A percentile compares a stretch with the other conserved stretches of the same genome.
phyloP scores from a whole-genome alignment of 2,888 invertebrate genomes.

The Heteromurus nitidus region DNA sequence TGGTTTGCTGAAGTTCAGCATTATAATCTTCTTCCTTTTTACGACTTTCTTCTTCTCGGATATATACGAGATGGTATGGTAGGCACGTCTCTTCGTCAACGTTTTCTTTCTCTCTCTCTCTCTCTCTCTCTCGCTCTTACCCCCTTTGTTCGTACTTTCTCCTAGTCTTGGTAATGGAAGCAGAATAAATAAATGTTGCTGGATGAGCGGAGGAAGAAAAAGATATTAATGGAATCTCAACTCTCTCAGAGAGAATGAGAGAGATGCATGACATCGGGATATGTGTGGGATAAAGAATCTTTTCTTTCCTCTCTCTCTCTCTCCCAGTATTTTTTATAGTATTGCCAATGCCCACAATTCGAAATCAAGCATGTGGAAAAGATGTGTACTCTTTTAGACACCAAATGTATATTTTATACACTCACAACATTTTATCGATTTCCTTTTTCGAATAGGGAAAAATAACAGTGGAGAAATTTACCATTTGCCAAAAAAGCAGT shows the following conservation, averaged over 20 bases:
- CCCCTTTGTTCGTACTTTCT: background rate
- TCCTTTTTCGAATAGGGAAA: too few relatives aligned
- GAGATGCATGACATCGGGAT: background rate
- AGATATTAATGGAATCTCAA: constrained; percentile 14
- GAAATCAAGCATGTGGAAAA: too few relatives aligned
- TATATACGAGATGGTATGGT: background rate
- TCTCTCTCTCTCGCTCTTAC: background rate
- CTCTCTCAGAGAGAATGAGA: background rate
- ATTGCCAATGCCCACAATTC: too few relatives aligned
- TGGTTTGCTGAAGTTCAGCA: constrained; percentile 1
- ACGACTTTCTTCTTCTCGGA: background rate
- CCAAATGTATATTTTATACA: too few relatives aligned
- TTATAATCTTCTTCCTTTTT: background rate
- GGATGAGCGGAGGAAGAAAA: background rate
- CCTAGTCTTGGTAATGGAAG: background rate
- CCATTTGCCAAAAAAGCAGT: too few relatives aligned
- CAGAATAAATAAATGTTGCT: constrained; percentile 14
- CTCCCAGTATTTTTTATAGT: too few relatives aligned
- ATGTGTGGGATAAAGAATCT: background rate
- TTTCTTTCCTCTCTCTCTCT: too few relatives aligned
- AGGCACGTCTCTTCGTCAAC: background rate
- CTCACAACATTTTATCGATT: too few relatives aligned
- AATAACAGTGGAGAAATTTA: too few relatives aligned
- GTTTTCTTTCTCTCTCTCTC: too few relatives aligned
- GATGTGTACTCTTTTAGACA: too few relatives aligned